Conservation (phyloP, 2,113 vertebrate species). For the Nycticorax nycticorax region DNA sequence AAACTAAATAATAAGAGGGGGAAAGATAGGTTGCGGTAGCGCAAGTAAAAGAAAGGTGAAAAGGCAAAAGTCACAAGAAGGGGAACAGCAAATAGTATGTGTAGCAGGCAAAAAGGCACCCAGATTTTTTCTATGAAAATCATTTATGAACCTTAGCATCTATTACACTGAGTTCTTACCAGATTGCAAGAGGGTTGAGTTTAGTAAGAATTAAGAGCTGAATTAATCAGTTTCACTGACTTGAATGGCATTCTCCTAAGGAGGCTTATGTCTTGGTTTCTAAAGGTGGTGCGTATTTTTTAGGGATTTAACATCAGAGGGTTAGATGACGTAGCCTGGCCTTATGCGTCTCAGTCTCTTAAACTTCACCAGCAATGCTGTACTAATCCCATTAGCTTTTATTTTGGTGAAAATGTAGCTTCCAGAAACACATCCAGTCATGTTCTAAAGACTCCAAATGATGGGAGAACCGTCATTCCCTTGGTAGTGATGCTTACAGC, state of each 20-base stretch:
- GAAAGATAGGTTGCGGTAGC: background rate
- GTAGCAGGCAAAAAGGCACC: background rate
- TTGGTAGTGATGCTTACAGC: background rate
- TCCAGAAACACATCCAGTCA: background rate
- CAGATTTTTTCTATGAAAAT: background rate
- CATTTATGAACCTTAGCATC: background rate
- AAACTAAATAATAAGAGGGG: background rate
- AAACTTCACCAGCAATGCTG: background rate
- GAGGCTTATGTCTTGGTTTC: background rate
- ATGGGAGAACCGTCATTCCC: background rate
- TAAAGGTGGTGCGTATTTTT: background rate
- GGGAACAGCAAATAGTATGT: background rate
- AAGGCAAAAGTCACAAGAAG: background rate
- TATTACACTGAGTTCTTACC: background rate
- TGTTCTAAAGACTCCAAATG: background rate
- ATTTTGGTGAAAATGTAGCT: background rate
- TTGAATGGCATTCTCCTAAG: background rate
- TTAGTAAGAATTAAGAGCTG: background rate
- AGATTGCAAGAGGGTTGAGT: background rate
- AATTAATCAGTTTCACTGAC: background rate
- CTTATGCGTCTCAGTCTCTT: background rate
- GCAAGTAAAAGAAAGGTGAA: background rate
- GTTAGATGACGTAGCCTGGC: fast-evolving
- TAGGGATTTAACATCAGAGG: background rate
- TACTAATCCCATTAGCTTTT: background rate